Evolutionary conservation across 2,113 vertebrate species (phyloP), one percentile per base, ranked within the genome.

Genomic region (Caloenas nicobarica): DNA sequence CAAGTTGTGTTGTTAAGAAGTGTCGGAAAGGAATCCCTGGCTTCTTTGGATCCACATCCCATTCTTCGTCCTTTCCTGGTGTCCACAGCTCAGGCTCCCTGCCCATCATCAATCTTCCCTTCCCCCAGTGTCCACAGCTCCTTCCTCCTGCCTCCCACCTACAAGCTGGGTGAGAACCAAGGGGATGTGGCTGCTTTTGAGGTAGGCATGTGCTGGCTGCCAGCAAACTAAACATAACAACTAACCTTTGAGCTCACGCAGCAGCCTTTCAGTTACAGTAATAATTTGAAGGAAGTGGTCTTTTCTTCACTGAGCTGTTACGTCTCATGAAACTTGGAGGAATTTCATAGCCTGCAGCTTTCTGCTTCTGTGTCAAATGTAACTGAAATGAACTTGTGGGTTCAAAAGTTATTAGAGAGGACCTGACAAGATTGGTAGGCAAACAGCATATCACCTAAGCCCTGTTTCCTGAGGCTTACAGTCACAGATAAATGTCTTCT

Each of bases 161-260:
- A 85, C 74, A 54, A 83, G 69, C 68, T 77, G 84, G 71, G 69
- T 68, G 77, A 95, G 69, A 93, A 95, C 48, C 72, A 87, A 84
- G 34, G 56, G 36, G 53, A 93, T 56, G 70, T 91, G 78, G 74
- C 70, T 93, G 91, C n/a, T 91, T 93, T 85, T 60, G 61, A 92
- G 77, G 53, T 60, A 36, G 87, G 64, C 81, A 38, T 71, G 66
- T 84, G 51, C 83, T 86, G 60, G 60, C 86, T 88, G 83, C 82
- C 86, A 86, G 83, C 78, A 93, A 91, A 92, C 65, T 81, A 68
- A 84, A 81, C 61, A 57, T 53, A 78, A 81, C 64, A 93, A 93
- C 85, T 79, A 94, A 92, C 81, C 65, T 93, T 84, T 91, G 93
- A 95, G 91, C 80, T 91, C 14, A 2, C 29, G 70, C 85, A 94